Percentiles rank a stretch among this genome's conserved stretches.
Conservation (phyloP, 37 sponge, comb jelly and placozoan genomes). For the Beroe forskalii region DNA sequence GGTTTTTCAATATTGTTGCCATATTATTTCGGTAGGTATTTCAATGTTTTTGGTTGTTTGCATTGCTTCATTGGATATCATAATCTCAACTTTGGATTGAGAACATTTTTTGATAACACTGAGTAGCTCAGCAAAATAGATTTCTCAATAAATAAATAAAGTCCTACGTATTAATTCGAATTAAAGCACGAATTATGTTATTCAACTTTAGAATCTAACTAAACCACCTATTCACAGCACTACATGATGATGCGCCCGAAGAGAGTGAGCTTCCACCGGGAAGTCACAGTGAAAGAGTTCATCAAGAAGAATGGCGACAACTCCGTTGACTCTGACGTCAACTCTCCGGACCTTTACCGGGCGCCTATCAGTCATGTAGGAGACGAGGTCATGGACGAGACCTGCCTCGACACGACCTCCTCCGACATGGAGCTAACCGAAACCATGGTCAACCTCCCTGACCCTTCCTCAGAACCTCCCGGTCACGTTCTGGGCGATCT, state of each 20-base stretch:
- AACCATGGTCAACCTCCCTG: neutral
- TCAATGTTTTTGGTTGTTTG: too few relatives aligned
- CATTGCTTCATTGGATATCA: too few relatives aligned
- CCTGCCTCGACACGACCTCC: neutral
- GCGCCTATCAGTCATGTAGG: slow-evolving; percentile 17
- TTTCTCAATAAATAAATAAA: too few relatives aligned
- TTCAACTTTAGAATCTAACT: too few relatives aligned
- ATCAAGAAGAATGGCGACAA: slow-evolving; percentile 9
- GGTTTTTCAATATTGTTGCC: too few relatives aligned
- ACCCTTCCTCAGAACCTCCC: neutral
- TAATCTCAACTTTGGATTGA: too few relatives aligned
- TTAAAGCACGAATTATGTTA: too few relatives aligned
- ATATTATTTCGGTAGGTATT: too few relatives aligned
- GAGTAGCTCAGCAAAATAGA: too few relatives aligned
- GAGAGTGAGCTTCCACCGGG: slow-evolving; percentile 43
- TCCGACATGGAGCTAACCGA: slow-evolving; percentile 41
- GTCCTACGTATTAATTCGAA: too few relatives aligned
- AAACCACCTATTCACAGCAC: too few relatives aligned
- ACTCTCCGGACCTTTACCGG: slow-evolving; percentile 15
- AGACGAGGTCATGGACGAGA: neutral
- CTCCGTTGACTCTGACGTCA: slow-evolving; percentile 7
- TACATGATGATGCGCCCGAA: slow-evolving; percentile 2
- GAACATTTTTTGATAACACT: too few relatives aligned
- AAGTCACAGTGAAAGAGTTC: slow-evolving; percentile 50
- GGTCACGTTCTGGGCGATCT: neutral